Conservation (phyloP, 2,113 vertebrate genomes). For the Acrocephalus arundinaceus region DNA sequence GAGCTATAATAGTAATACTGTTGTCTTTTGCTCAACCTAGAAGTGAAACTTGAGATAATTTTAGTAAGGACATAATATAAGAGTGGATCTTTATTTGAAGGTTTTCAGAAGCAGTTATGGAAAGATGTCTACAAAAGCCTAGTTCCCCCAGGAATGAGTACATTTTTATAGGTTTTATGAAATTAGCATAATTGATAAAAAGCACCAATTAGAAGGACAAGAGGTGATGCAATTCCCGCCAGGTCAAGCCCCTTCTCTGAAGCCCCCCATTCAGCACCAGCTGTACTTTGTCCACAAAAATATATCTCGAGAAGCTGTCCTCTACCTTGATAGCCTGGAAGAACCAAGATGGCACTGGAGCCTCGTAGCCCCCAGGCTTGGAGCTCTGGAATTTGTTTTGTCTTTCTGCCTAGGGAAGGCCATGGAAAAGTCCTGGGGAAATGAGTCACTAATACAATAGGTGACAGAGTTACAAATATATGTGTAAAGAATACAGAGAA, state of each 20-base stretch:
- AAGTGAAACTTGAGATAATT: background rate
- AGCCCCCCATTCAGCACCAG: background rate
- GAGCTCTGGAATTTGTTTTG: background rate
- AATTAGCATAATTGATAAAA: background rate
- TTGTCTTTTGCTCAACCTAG: background rate
- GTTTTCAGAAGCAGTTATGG: background rate
- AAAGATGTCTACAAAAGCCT: background rate
- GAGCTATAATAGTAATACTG: background rate
- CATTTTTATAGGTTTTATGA: background rate
- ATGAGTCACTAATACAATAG: background rate
- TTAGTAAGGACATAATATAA: background rate
- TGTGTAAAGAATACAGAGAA: background rate
- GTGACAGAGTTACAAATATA: background rate
- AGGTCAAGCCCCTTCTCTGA: background rate
- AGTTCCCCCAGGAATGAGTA: background rate
- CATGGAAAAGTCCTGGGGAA: background rate
- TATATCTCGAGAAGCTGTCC: background rate
- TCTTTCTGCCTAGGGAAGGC: background rate
- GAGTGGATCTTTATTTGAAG: background rate
- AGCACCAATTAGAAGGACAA: background rate
- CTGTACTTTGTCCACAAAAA: background rate
- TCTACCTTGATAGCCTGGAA: background rate
- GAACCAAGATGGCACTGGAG: background rate
- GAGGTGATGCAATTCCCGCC: background rate
- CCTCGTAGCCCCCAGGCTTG: background rate